Conservation (phyloP, 2,113 vertebrate genomes). For the Cranoglanis bouderius region DNA sequence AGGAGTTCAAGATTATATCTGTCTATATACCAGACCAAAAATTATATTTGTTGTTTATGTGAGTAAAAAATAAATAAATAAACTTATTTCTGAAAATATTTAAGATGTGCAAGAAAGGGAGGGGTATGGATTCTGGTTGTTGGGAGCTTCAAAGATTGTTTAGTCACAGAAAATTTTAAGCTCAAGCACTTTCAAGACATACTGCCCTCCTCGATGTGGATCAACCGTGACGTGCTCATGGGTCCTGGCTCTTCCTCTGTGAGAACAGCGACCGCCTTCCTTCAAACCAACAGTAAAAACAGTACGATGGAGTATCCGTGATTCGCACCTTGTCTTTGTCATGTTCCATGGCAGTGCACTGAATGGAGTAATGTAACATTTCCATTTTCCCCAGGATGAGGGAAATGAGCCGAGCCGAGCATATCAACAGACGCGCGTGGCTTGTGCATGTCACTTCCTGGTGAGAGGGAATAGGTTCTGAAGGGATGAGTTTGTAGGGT, state of each 20-base stretch:
- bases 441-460: slow-evolving; percentile 94
- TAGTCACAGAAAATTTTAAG: no score
- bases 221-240: slow-evolving; percentile 89
- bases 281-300: slow-evolving; percentile 85
- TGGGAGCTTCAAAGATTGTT: no score
- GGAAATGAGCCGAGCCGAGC: slow-evolving; percentile 93
- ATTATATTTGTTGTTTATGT: no score
- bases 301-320: slow-evolving; percentile 82
- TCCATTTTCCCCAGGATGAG: slow-evolving; percentile 84
- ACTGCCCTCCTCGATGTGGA: slow-evolving; percentile 98
- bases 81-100: no score
- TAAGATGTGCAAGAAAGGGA: neutral
- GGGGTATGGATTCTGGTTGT: no score
- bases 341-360: slow-evolving; percentile 81
- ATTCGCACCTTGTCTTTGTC: slow-evolving; percentile 84
- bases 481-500: slow-evolving; percentile 54
- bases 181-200: slow-evolving; percentile 77
- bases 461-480: slow-evolving; percentile 87
- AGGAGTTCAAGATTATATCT: no score
- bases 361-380: slow-evolving; percentile 91
- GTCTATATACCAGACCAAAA: no score
- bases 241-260: slow-evolving; percentile 91
- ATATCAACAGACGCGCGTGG: slow-evolving; percentile 91
- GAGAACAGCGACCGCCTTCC: slow-evolving; percentile 96
- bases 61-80: no score